Conservation (phyloP, 2,888 invertebrate genomes). For the Rhagonycha lutea region DNA sequence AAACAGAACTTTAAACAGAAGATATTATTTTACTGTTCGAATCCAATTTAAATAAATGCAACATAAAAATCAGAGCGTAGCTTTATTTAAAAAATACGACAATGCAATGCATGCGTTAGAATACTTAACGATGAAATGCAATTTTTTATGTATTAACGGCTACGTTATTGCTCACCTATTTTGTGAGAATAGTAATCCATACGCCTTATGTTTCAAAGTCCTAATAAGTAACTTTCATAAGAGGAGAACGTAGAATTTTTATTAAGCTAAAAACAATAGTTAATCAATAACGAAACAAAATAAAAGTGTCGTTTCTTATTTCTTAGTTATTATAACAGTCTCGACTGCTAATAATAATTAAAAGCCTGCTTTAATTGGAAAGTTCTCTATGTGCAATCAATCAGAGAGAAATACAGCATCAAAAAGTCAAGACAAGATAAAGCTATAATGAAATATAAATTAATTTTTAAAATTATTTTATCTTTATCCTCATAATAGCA, state of each 20-base stretch:
- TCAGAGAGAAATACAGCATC: not conserved
- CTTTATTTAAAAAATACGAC: no score
- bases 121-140: no score
- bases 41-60: no score
- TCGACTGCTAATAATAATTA: not conserved
- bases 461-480: not conserved
- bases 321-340: not conserved
- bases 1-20: no score
- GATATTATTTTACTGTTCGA: no score
- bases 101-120: no score
- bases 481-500: not conserved
- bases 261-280: not conserved
- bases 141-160: no score
- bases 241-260: not conserved
- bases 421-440: not conserved
- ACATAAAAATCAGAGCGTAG: no score
- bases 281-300: not conserved
- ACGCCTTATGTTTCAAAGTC: not conserved
- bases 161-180: no score
- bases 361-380: not conserved
- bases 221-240: not conserved
- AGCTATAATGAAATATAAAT: not conserved
- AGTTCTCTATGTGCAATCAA: not conserved
- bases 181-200: not conserved
- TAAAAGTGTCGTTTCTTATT: not conserved